Evolutionary conservation across 1,140 invertebrate genomes (phyloP).

Genomic region (Archivesica marissinica): DNA sequence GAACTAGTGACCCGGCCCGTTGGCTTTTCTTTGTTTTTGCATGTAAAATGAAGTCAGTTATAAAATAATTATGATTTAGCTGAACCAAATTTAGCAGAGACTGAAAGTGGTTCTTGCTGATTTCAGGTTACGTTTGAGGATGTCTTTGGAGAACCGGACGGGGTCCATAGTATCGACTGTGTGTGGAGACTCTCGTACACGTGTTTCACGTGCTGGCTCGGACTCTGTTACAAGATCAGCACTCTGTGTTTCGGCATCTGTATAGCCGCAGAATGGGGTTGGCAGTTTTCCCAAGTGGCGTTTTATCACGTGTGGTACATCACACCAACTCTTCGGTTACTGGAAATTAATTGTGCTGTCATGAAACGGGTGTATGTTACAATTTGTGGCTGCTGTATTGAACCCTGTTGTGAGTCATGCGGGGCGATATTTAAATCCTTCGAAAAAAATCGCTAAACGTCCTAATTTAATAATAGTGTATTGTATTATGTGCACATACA

Average conservation of each 20-base stretch:
- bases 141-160: constrained; percentile 60
- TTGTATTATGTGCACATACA: too few species aligned
- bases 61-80: too few species aligned
- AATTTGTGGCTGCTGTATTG: constrained; percentile 34
- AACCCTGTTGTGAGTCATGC: constrained; percentile 52
- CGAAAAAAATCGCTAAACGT: too few species aligned
- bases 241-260: constrained; percentile 88
- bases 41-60: too few species aligned
- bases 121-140: constrained; percentile 65
- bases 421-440: constrained; percentile 41
- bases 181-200: constrained; percentile 89
- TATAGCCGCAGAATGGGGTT: constrained; percentile 88
- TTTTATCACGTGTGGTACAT: constrained; percentile 85
- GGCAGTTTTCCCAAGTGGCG: constrained; percentile 90
- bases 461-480: too few species aligned
- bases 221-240: constrained; percentile 89
- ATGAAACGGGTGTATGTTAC: constrained; percentile 29
- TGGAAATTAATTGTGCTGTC: constrained; percentile 34
- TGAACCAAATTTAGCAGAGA: too few species aligned
- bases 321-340: constrained; percentile 74
- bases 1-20: too few species aligned
- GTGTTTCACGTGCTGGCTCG: constrained; percentile 88
- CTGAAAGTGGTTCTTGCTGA: too few species aligned
- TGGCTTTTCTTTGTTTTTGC: too few species aligned
- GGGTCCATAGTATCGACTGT: constrained; percentile 88